Evolutionary conservation across 2,888 invertebrate genomes (phyloP), one percentile per base, ranked within the genome.

Genomic region (Pterostichus niger): DNA sequence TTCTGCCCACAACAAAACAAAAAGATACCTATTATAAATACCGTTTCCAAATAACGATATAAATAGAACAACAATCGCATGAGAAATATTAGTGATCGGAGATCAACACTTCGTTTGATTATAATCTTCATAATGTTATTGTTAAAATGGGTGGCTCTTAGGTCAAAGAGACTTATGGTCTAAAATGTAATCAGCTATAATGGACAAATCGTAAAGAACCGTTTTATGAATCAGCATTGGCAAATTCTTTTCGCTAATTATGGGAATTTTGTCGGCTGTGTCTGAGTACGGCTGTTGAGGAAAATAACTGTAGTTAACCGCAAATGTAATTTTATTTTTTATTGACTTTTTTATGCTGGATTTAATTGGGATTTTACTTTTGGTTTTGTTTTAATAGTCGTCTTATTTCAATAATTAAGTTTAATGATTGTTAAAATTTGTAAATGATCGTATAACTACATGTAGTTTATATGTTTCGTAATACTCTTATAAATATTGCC

Each of bases 291-390:
- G n/a, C 35, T 73, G 73, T 73, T 73, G 73, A 52, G 44, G 54
- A 75, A 75, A 54, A 31, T 75, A 75, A 54, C 54, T 75, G 75
- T 75, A 52, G 9, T 35, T 49, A 33, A 75, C 75, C 54, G 17
- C 75, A 31, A 49, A 54, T 52, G 44, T 71, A 71, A 44, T 71
- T 71, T 71, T 71, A 52, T 75, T 75, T 75, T 75, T 75, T 52
- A 52, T 75, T 52, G 40, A 73, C 46, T 68, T 73, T 68, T 73
- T 73, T 73, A 73, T 46, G 6, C 24, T 17, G 33, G 54, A 75
- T 75, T 75, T 75, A 75, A 75, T 75, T 75, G 75, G 44, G 49
- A 54, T 75, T 75, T 75, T 52, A 75, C 75, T 75, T 49, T 75
- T 52, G 52, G 49, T 75, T 52, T 52, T 52, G 13, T 54, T 52